Base-by-base conservation (phyloP, 2,113 vertebrate species). In the rabbit (Oryctolagus cuniculus) region DNA sequence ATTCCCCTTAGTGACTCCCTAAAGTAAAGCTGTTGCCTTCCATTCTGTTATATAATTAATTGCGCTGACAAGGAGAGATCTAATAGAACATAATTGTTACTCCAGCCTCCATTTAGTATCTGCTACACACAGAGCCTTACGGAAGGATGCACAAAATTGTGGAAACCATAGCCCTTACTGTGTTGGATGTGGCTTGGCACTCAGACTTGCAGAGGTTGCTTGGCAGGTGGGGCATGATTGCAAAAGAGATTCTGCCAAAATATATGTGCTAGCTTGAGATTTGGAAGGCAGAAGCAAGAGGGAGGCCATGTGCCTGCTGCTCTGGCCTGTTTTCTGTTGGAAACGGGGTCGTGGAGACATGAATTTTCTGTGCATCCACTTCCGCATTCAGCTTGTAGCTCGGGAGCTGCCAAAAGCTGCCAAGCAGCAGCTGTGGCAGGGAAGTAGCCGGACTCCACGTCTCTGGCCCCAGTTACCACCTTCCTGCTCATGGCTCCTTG, bases 1-100 rank as follows among this genome's bases (percentile, higher is more conserved):
- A 97, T 95, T 97, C 74, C 97, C 96, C 96, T 94, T 53, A 89
- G 91, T 70, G 82, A 94, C 91, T 95, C 92, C 87, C 93, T 96
- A 72, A 92, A 93, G 72, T 96, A 77, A 93, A 91, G 84, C 75
- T 85, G 63, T 17, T 90, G 36, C 36, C 78, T 78, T 93, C 44
- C 64, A 36, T 90, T 94, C 82, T 92, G 70, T 94, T 96, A 92
- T 15, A 83, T 95, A 90, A 97, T 83, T 96, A 74, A 93, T 88
- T 75, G 64, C 53, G 55, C 79, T 67, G 70, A 72, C 78, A 95
- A 81, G 70, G 0, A 63, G 58, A 86, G 38, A 73, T 31, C 24
- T 88, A 72, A 77, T 5, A 81, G 51, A 95, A 89, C 3, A 3
- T 49, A 66, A 94, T 21, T 72, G 49, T 66, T n/a, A 75, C 77